Evolutionary conservation across 2,888 invertebrate genomes (phyloP).

Genomic region (Folsomia candida): DNA sequence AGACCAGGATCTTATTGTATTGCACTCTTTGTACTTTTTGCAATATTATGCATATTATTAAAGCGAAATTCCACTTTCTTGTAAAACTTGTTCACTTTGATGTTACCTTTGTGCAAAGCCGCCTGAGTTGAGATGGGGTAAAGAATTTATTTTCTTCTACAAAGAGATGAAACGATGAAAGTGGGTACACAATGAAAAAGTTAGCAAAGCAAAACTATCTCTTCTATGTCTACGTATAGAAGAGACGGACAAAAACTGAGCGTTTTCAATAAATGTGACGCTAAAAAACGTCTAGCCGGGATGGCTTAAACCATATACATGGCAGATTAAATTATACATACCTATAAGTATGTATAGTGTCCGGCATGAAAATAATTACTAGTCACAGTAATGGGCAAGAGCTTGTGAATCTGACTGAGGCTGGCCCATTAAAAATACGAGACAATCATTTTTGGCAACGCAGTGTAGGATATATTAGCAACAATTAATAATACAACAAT

Average conservation of each 20-base stretch:
- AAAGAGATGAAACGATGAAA: neutral
- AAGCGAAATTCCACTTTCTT: slow-evolving; percentile 2
- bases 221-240: neutral
- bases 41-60: slow-evolving; percentile 14
- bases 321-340: too few species aligned
- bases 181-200: slow-evolving; percentile 3
- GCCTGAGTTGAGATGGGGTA: slow-evolving; percentile 11
- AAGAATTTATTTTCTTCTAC: slow-evolving; percentile 5
- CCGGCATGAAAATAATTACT: too few species aligned
- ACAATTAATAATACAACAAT: too few species aligned
- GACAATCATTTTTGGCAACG: too few species aligned
- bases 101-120: slow-evolving; percentile 21
- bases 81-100: slow-evolving; percentile 5
- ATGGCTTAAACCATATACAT: too few species aligned
- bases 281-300: too few species aligned
- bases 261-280: neutral
- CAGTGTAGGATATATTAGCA: too few species aligned
- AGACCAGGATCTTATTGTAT: neutral
- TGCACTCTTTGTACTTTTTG: neutral
- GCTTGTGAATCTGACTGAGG: too few species aligned
- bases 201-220: slow-evolving; percentile 1
- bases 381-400: too few species aligned
- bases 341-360: too few species aligned
- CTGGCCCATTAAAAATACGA: too few species aligned
- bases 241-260: neutral